These are phyloP conservation scores for Leistus spinibarbis DNA, from an alignment of 2,888 invertebrate genomes.

Conservation along the genomic window DNA sequence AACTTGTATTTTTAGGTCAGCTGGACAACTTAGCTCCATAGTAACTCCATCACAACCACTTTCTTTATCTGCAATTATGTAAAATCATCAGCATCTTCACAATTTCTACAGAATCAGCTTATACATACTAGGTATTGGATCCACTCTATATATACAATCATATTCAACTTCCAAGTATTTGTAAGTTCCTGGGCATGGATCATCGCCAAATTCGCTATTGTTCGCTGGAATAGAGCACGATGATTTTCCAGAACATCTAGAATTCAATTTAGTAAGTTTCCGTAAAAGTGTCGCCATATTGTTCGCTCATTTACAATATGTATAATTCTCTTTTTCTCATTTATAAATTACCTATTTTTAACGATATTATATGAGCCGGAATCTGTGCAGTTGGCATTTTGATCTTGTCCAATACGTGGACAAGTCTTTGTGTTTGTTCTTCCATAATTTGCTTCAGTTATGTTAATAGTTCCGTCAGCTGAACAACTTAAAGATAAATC, in stretches of 20 bases:
- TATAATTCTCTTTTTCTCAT: neutral
- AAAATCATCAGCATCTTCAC: neutral
- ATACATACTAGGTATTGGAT: neutral
- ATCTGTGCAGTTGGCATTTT: neutral
- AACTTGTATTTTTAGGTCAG: neutral
- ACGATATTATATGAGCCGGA: neutral
- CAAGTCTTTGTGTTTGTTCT: neutral
- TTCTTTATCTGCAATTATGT: neutral
- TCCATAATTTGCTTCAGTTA: conserved; percentile 6
- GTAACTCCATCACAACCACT: neutral
- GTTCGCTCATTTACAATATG: neutral
- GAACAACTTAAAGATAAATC: neutral
- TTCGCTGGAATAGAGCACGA: neutral
- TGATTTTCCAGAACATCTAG: neutral
- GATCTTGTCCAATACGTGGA: neutral
- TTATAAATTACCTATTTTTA: neutral
- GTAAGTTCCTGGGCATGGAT: neutral
- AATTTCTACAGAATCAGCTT: neutral
- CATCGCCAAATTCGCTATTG: neutral
- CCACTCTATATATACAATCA: neutral
- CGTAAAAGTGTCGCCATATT: neutral
- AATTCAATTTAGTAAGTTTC: neutral
- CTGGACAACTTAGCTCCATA: neutral
- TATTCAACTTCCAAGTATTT: conserved; percentile 1
- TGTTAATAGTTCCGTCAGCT: neutral